Evolutionary conservation across 2,113 vertebrate genomes (phyloP).

Genomic region (Gulo gulo): DNA sequence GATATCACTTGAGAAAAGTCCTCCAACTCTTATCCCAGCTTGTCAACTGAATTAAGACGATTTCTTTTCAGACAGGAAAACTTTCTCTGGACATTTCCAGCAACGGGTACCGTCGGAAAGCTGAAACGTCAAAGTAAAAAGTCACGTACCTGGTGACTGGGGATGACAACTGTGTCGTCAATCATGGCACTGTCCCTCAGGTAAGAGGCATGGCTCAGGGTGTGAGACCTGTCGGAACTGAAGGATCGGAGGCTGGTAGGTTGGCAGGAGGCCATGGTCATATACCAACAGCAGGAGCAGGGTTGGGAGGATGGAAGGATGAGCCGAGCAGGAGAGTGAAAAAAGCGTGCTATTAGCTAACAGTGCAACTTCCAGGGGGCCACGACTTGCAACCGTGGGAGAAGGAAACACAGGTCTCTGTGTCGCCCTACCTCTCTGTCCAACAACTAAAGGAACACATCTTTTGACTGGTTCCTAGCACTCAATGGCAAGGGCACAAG

Average conservation of each 20-base stretch:
- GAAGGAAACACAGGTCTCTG: constrained; percentile 10
- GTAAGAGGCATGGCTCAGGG: constrained; percentile 92
- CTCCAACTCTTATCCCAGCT: background rate
- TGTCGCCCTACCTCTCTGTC: background rate
- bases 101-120: accelerated
- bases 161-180: constrained; percentile 90
- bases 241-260: constrained; percentile 88
- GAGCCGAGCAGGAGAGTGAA: constrained; percentile 81
- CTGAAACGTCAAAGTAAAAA: accelerated
- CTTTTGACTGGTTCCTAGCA: constrained; percentile 1
- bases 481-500: constrained; percentile 33
- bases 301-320: constrained; percentile 80
- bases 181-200: constrained; percentile 90
- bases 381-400: background rate
- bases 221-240: constrained; percentile 97
- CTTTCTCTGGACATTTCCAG: background rate
- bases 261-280: constrained; percentile 83
- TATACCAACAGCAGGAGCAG: constrained; percentile 76
- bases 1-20: background rate
- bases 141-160: constrained; percentile 89
- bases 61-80: background rate
- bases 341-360: constrained; percentile 86
- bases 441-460: background rate
- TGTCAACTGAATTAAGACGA: background rate
- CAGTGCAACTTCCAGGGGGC: constrained; percentile 84